Conservation (phyloP, 2,113 vertebrate genomes). For the Brachyhypopomus occidentalis region DNA sequence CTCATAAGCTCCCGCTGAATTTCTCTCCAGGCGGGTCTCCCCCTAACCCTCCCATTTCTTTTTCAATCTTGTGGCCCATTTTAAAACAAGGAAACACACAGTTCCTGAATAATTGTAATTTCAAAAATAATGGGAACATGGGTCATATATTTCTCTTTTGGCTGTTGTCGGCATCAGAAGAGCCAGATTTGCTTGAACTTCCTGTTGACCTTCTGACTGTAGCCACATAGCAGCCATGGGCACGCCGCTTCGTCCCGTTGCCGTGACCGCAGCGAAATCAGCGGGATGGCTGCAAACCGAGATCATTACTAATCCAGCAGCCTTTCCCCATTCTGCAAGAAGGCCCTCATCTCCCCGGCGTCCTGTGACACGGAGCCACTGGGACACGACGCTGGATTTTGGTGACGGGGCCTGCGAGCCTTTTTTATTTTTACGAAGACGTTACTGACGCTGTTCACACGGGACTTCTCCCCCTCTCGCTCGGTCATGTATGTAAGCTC, state of each 20-base stretch:
- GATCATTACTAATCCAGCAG: constrained; percentile 2
- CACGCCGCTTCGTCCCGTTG: background rate
- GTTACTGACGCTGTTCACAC: constrained; percentile 27
- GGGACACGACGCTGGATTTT: background rate
- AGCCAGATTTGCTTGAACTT: background rate
- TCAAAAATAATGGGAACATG: constrained; percentile 3
- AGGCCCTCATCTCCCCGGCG: background rate
- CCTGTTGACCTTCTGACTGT: background rate
- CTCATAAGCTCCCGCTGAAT: background rate
- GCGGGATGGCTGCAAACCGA: background rate
- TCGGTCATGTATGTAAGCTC: constrained; percentile 20
- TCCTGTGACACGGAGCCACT: constrained; percentile 24
- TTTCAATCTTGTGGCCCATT: background rate
- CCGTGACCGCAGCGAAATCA: background rate
- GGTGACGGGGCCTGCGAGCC: constrained; percentile 7
- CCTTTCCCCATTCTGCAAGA: background rate
- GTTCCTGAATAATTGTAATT: background rate
- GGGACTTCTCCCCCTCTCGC: constrained; percentile 40
- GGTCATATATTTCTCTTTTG: background rate
- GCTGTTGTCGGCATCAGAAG: background rate
- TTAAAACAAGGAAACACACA: background rate
- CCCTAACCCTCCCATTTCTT: background rate
- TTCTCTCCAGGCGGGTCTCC: background rate
- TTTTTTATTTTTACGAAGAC: constrained; percentile 34
- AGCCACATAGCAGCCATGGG: background rate